Base-by-base conservation (phyloP, 2,888 invertebrate species). In the Cryptosula pallasiana region DNA sequence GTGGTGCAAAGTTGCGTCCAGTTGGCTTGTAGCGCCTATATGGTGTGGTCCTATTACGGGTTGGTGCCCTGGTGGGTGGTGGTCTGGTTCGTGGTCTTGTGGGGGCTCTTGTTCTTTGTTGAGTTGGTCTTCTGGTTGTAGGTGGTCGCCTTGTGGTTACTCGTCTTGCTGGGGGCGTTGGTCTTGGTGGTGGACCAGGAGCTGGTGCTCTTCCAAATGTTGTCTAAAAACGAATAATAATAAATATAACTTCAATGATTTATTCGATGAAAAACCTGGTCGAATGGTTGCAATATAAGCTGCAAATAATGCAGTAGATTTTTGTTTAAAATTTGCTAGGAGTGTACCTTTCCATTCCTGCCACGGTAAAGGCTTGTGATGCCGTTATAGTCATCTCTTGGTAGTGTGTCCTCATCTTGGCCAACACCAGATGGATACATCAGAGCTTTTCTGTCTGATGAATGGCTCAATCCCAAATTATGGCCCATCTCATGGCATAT, bases 401-500 rank as follows among this genome's bases (percentile, higher is more conserved):
- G 63, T 25, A 63, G 63, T 13, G 13, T 63, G 16, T 32, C 32
- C 32, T 63, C 63, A 63, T 63, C n/a, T 32, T 63, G 63, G 2
- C 63, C 63, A 34, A 63, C n/a, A 32, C 63, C 63, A 29, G 63
- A 63, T 27, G 63, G 27, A 32, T 63, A 63, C 63, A 63, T 63
- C 29, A 63, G 25, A 16, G 63, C 63, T 32, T 25, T 63, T 5
- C 34, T 27, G 63, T 63, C 63, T 13, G 63, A 25, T 2, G 63
- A 63, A n/a, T 63, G 63, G 27, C 63, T 63, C 32, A 63, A 32
- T 27, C 63, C 63, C 1, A 63, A 32, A 34, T 63, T 63, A 32
- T 63, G 63, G 9, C 63, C 63, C 63, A 63, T 63, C 32, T 63
- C 63, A 63, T 63, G 63, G 34, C 63, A 63, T 27, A 63, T 63